phyloP scores from a whole-genome alignment of 2,113 vertebrate species.

The Ctenodactylus gundi region DNA sequence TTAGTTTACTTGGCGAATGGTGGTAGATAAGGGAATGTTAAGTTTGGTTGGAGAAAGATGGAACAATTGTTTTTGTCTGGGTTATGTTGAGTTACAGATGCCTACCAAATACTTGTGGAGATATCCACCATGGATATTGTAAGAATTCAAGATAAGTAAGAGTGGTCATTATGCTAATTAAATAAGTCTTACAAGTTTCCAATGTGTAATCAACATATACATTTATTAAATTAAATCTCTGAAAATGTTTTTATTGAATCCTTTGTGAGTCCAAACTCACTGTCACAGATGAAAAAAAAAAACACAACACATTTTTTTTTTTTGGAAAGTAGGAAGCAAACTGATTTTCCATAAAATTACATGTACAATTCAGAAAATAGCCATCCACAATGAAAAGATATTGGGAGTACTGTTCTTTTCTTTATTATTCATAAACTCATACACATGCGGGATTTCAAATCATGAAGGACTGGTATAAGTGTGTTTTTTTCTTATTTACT shows the following conservation, averaged over 20 bases:
- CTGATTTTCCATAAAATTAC: constrained; percentile 36
- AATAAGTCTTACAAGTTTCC: constrained; percentile 26
- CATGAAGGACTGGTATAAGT: background rate
- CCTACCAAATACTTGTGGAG: constrained; percentile 21
- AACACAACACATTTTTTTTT: constrained; percentile 54
- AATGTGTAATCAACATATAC: background rate
- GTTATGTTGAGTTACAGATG: constrained; percentile 9
- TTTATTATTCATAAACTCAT: too few relatives aligned
- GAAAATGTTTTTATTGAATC: constrained; percentile 40
- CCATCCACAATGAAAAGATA: constrained; percentile 6
- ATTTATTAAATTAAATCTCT: constrained; percentile 49
- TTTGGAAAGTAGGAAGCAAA: constrained; percentile 52
- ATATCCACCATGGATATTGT: background rate
- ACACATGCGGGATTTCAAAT: constrained; percentile 45
- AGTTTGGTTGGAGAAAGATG: background rate
- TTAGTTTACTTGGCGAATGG: constrained; percentile 19
- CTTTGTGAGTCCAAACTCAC: constrained; percentile 32
- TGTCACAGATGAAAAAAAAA: constrained; percentile 50
- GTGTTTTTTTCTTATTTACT: background rate
- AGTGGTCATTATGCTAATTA: constrained; percentile 24
- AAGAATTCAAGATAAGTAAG: constrained; percentile 16
- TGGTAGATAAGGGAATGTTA: background rate
- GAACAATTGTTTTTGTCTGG: constrained; percentile 15
- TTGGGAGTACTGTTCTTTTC: background rate
- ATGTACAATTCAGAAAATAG: constrained; percentile 32